Evolutionary conservation across 2,113 vertebrate genomes (phyloP), one percentile per base, ranked within the genome.

Genomic region (Pelodiscus sinensis): DNA sequence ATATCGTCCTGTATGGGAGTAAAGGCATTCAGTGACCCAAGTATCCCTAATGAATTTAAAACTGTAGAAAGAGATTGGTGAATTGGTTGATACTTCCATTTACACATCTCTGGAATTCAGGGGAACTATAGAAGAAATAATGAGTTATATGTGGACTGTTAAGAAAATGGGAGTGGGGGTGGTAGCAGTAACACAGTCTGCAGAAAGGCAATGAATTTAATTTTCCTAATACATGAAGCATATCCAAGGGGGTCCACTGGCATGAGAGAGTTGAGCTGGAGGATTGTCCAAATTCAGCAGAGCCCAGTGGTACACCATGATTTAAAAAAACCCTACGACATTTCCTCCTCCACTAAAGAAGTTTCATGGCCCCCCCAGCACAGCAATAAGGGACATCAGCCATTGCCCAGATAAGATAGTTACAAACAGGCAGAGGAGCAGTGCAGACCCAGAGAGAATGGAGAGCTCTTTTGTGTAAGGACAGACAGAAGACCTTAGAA

Each of bases 261-360:
- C 44, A 35, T 62, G 27, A 31, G 0, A 0, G 15, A 62, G 2
- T 16, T 71, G 29, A 82, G 0, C 0, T 2, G 1, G 60, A 62
- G 19, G 18, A 54, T 54, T 52, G 4, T 7, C 8, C 21, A 27
- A 54, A 31, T 54, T 51, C 51, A 14, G 31, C 22, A 54, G 19
- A 35, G 31, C 44, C 22, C 19, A 58, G 38, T 51, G 27, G 27
- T 82, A 44, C 16, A 29, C 19, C 15, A 51, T 73, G 19, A 38
- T 73, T 65, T 44, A 10, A 73, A n/a, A 71, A 31, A 35, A 44
- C 44, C 7, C 19, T 19, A 35, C 6, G 21, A 44, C 3, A 6
- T 73, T 21, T 2, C 35, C 44, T 73, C 71, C 71, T 73, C 35
- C 35, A 10, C 35, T 6, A 8, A 51, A 83, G 60, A 9, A 50